Percentiles rank a stretch among this genome's conserved stretches.
Conservation (phyloP, 92 coral and sea anemone genomes). For the Heliopora coerulea region DNA sequence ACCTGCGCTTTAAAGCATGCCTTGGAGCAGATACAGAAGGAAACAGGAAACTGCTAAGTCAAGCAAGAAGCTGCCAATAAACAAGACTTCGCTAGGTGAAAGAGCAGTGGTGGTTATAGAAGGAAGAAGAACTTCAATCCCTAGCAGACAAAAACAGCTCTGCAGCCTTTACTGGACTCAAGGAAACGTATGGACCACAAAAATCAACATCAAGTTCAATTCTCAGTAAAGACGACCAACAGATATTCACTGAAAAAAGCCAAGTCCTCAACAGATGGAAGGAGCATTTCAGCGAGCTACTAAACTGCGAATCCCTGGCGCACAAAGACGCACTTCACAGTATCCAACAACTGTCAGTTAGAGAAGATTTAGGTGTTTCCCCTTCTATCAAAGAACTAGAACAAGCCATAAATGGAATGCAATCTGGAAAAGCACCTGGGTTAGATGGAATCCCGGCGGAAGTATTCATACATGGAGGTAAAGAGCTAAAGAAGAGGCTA, state of each 20-base stretch:
- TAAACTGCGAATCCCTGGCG: background rate
- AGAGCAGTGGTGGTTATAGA: slow-evolving; percentile 11
- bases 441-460: too few relatives aligned
- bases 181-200: slow-evolving; percentile 1
- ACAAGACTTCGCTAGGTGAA: slow-evolving; percentile 21
- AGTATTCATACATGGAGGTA: too few relatives aligned
- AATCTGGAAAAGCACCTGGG: background rate
- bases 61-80: background rate
- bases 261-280: background rate
- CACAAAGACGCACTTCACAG: slow-evolving; percentile 17
- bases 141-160: slow-evolving; percentile 17
- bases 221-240: background rate
- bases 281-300: slow-evolving; percentile 8
- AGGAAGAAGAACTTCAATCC: slow-evolving; percentile 13
- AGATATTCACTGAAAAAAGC: background rate
- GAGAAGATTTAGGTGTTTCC: background rate
- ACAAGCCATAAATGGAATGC: background rate
- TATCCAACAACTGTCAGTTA: background rate
- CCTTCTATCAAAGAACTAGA: background rate
- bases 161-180: too few relatives aligned
- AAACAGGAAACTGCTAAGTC: background rate
- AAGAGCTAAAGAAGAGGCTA: background rate
- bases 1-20: slow-evolving; percentile 1
- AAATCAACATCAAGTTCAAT: slow-evolving; percentile 1
- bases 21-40: background rate